A percentile compares a stretch with the other conserved stretches of the same genome.
Conservation (phyloP, 2,888 invertebrate species). For the Tigriopus californicus region DNA sequence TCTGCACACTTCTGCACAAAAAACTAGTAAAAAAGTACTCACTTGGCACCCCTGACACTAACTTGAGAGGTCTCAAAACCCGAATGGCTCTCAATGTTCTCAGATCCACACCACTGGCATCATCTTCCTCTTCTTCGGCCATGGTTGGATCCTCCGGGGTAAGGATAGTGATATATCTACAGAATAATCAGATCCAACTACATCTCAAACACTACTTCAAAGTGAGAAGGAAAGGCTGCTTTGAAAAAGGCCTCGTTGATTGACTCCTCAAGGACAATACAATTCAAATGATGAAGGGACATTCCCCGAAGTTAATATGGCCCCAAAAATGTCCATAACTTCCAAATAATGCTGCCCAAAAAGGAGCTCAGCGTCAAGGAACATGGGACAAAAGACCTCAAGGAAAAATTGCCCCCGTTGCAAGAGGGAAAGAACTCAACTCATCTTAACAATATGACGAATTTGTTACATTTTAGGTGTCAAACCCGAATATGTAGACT, state of each 20-base stretch:
- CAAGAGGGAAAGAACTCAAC: no score
- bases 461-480: no score
- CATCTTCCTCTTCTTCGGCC: slow-evolving; percentile 7
- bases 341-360: no score
- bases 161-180: slow-evolving; percentile 14
- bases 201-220: background rate
- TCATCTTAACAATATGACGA: no score
- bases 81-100: slow-evolving; percentile 98
- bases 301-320: no score
- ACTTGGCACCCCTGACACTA: slow-evolving; percentile 99
- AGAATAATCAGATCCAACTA: background rate
- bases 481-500: no score
- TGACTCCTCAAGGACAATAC: background rate
- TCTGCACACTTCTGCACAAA: no score
- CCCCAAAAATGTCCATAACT: no score
- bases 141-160: background rate
- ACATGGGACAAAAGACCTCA: no score
- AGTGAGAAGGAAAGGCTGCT: background rate
- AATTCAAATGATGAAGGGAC: no score
- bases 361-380: no score
- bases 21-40: slow-evolving; percentile 47
- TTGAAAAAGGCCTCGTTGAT: background rate
- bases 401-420: no score
- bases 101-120: slow-evolving; percentile 43
- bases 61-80: slow-evolving; percentile 99